Conservation (phyloP, 2,888 invertebrate species). For the Pheosia tremula region DNA sequence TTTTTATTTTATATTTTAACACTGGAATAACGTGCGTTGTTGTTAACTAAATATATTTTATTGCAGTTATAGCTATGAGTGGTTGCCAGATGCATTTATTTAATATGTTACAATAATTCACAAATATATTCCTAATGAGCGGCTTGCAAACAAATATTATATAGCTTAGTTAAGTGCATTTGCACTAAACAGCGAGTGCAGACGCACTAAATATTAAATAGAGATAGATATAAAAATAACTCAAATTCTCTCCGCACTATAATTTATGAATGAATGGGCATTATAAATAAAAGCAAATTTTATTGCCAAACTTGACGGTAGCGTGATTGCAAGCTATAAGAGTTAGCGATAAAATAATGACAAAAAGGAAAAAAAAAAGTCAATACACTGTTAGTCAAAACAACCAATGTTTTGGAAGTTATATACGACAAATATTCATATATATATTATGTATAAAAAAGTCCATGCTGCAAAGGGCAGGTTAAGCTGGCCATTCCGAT, state of each 20-base stretch:
- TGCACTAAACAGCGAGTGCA: background rate
- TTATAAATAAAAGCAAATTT: slow-evolving; percentile 46
- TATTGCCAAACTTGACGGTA: slow-evolving; percentile 37
- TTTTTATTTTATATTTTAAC: slow-evolving; percentile 5
- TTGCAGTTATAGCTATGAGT: too few species aligned
- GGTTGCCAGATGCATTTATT: too few species aligned
- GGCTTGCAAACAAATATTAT: background rate
- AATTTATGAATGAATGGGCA: slow-evolving; percentile 42
- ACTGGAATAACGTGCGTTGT: background rate
- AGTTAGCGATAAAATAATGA: background rate
- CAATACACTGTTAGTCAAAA: too few species aligned
- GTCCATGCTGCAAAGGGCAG: too few species aligned
- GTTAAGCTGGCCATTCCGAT: too few species aligned
- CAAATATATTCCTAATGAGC: too few species aligned
- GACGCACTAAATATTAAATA: background rate
- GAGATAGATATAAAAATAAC: slow-evolving; percentile 17
- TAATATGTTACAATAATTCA: too few species aligned
- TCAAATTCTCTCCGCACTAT: slow-evolving; percentile 35
- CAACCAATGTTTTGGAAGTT: too few species aligned
- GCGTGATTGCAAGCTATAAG: slow-evolving; percentile 4
- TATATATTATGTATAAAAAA: too few species aligned
- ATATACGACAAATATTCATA: too few species aligned
- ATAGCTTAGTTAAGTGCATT: background rate
- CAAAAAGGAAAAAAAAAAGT: background rate
- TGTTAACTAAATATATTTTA: too few species aligned